phyloP scores from a whole-genome alignment of 2,113 vertebrate genomes.

The Turnix velox region DNA sequence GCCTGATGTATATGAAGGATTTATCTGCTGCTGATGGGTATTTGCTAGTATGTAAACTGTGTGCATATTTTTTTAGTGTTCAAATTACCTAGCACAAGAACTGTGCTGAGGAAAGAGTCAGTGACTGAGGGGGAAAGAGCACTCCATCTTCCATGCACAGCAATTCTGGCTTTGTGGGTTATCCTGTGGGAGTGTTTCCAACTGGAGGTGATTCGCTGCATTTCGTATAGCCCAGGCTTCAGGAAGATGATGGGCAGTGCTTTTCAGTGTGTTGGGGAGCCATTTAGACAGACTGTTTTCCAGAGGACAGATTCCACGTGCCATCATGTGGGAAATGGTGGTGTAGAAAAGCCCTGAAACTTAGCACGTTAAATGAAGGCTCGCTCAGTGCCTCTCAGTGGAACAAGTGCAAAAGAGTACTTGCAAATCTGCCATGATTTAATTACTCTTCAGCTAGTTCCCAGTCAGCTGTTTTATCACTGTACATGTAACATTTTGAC shows the following conservation, averaged over 20 bases:
- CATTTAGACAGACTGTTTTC: background rate
- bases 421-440: background rate
- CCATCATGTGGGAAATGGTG: background rate
- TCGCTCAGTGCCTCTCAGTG: background rate
- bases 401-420: background rate
- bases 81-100: background rate
- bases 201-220: rapidly evolving
- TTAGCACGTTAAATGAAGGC: background rate
- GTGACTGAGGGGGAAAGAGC: background rate
- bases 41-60: background rate
- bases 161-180: background rate
- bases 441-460: background rate
- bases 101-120: background rate
- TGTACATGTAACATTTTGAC: background rate
- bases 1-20: background rate
- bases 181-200: background rate
- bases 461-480: background rate
- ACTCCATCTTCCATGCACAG: background rate
- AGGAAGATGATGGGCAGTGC: background rate
- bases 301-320: rapidly evolving
- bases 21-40: background rate
- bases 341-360: background rate
- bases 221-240: background rate
- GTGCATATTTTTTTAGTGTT: background rate
- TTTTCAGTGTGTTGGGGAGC: background rate